These are phyloP conservation scores for Pristionchus mayeri DNA, from an alignment of 2,888 invertebrate species.

Conservation along the genomic window DNA sequence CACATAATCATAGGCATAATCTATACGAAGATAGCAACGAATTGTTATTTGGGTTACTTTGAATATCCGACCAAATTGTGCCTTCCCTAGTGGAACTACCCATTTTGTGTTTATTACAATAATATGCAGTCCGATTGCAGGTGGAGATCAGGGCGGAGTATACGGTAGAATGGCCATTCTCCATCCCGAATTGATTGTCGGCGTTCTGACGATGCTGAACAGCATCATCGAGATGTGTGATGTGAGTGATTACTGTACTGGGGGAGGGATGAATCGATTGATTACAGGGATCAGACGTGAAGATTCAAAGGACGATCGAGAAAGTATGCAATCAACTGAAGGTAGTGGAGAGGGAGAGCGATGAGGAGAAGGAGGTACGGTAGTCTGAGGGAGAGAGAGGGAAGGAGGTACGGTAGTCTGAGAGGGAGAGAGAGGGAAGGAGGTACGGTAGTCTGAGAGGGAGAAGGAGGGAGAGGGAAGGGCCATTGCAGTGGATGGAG, in stretches of 20 bases:
- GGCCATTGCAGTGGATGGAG: slow-evolving; percentile 21
- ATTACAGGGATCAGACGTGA: background rate
- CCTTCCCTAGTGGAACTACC: too few relatives aligned
- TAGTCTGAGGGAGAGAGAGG: too few relatives aligned
- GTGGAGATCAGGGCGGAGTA: slow-evolving; percentile 18
- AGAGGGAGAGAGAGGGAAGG: background rate
- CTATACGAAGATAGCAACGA: too few relatives aligned
- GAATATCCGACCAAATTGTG: too few relatives aligned
- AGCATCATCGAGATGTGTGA: background rate
- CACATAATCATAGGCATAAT: too few relatives aligned
- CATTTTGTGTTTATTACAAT: background rate
- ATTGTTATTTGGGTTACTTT: too few relatives aligned
- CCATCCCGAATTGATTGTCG: slow-evolving; percentile 32
- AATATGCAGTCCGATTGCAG: background rate
- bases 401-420: too few relatives aligned
- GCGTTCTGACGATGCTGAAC: background rate
- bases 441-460: background rate
- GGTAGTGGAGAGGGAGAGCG: slow-evolving; percentile 39
- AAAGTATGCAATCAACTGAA: slow-evolving; percentile 35
- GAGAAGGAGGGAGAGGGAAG: background rate
- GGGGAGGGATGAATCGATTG: background rate
- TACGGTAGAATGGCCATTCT: slow-evolving; percentile 43
- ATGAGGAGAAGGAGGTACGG: slow-evolving; percentile 48
- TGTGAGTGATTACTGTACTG: slow-evolving; percentile 24
- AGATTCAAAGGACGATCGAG: slow-evolving; percentile 36